Conservation (phyloP, 1,140 invertebrate species). For the Agrypnia vestita region DNA sequence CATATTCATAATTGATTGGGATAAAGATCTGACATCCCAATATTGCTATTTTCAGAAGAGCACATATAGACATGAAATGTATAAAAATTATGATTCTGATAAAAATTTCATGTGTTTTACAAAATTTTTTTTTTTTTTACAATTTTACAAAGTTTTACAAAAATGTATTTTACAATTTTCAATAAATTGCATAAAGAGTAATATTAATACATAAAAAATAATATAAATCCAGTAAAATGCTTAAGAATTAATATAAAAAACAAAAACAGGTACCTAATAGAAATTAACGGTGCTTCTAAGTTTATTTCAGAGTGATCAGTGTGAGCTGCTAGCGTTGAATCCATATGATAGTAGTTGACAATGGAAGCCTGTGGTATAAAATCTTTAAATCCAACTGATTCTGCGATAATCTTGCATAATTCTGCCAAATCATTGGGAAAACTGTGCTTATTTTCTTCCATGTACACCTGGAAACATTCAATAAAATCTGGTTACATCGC, state of each 20-base stretch:
- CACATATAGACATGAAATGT: no score
- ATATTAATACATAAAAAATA: no score
- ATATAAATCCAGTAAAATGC: no score
- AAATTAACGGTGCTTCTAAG: conserved; percentile 88
- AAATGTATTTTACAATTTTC: no score
- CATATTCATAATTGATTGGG: no score
- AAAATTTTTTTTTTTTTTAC: no score
- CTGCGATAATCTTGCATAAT: conserved; percentile 78
- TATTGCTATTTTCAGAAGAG: no score
- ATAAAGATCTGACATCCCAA: no score
- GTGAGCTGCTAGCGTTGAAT: conserved; percentile 92
- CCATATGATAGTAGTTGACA: conserved; percentile 94
- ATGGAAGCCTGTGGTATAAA: conserved; percentile 93
- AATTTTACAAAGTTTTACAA: no score
- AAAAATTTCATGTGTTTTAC: no score
- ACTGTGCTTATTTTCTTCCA: conserved; percentile 75
- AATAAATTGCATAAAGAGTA: no score
- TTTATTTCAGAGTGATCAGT: conserved; percentile 94
- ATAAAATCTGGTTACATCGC: not conserved
- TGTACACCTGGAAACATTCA: conserved; percentile 75
- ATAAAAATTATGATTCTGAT: no score
- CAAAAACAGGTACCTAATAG: conserved; percentile 77
- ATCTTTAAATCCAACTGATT: conserved; percentile 75
- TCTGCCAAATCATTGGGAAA: conserved; percentile 83
- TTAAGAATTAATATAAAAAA: not conserved